These are phyloP conservation scores for Brachionus paranguensis DNA, from an alignment of 1,140 invertebrate species.

Conservation along the genomic window DNA sequence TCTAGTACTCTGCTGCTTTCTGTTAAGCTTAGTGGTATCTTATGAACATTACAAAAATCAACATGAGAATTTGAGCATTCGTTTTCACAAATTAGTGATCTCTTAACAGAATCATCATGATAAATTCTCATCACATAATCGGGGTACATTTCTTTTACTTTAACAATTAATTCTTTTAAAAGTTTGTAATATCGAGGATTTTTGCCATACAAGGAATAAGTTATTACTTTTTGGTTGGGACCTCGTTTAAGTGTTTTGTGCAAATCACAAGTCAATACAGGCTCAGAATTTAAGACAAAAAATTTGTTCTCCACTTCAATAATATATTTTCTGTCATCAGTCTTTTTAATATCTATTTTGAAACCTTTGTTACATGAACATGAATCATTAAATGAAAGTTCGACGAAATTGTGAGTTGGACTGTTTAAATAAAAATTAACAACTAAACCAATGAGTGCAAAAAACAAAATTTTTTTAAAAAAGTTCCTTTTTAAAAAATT, in stretches of 20 bases:
- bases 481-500: too few relatives aligned
- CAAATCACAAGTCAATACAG: not conserved
- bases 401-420: not conserved
- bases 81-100: not conserved
- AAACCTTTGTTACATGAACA: not conserved
- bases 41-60: constrained; percentile 26
- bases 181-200: not conserved
- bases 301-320: not conserved
- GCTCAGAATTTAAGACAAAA: not conserved
- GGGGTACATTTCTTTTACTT: constrained; percentile 1
- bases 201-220: not conserved
- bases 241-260: not conserved
- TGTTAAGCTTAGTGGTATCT: not conserved
- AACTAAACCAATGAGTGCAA: not conserved
- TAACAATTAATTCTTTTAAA: not conserved
- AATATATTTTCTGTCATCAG: not conserved
- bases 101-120: constrained; percentile 16
- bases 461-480: not conserved
- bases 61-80: constrained; percentile 21
- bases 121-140: not conserved
- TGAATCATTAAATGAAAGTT: not conserved
- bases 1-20: not conserved
- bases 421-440: not conserved
- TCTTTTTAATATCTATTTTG: not conserved
- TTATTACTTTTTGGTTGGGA: not conserved